phyloP scores from a whole-genome alignment of 1,140 invertebrate species.

The Bombus fervidus region DNA sequence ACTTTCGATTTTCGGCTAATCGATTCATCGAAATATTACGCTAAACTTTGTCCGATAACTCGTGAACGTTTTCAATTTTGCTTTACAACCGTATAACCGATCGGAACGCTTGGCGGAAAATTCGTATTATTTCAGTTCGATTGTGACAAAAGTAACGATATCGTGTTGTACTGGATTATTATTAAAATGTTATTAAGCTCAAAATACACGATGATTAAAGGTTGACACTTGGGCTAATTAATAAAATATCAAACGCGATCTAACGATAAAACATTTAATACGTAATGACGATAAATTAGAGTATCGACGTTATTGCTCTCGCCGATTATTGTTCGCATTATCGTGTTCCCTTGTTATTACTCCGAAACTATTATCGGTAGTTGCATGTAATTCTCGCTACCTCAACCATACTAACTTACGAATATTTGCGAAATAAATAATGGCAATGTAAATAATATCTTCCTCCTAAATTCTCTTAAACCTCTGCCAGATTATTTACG shows the following conservation, averaged over 20 bases:
- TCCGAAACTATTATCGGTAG: neutral
- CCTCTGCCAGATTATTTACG: neutral
- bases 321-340: neutral
- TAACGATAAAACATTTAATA: neutral
- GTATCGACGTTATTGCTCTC: neutral
- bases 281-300: neutral
- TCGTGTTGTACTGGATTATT: neutral
- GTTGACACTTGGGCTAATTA: no score
- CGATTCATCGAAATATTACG: neutral
- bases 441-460: neutral
- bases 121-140: slow-evolving; percentile 6
- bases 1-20: neutral
- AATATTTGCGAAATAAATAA: no score
- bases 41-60: neutral
- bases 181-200: neutral
- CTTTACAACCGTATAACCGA: neutral
- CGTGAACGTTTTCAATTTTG: neutral
- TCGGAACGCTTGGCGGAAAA: neutral
- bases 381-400: neutral
- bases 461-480: neutral
- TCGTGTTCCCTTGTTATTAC: neutral
- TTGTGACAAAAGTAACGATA: neutral
- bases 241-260: neutral
- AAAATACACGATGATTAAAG: neutral
- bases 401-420: no score